A percentile compares a stretch with the other conserved stretches of the same genome.
phyloP scores from a whole-genome alignment of 2,113 vertebrate genomes.

The Cygnus atratus region DNA sequence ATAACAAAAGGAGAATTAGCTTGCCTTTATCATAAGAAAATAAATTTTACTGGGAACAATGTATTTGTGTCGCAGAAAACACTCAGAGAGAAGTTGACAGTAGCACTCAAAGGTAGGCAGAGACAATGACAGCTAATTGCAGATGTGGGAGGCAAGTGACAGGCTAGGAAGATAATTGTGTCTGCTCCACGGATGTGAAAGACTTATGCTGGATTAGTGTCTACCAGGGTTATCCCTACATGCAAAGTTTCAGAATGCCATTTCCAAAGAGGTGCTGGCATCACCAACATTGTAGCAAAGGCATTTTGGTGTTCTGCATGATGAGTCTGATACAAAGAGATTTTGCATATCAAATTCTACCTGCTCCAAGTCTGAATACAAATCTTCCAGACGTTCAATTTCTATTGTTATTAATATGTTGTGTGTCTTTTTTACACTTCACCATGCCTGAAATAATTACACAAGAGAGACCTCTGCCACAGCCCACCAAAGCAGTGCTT shows the following conservation, averaged over 20 bases:
- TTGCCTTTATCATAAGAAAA: background rate
- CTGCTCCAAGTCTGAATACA: background rate
- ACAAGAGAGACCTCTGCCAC: background rate
- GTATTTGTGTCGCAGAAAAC: background rate
- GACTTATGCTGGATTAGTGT: background rate
- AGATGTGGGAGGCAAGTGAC: background rate
- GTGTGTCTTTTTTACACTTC: background rate
- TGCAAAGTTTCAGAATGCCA: background rate
- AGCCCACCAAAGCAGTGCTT: background rate
- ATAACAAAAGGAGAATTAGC: background rate
- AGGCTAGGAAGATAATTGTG: background rate
- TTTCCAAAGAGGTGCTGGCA: background rate
- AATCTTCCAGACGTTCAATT: background rate
- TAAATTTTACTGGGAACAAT: background rate
- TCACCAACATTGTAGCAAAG: background rate
- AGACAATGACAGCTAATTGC: background rate
- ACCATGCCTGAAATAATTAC: background rate
- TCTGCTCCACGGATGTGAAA: background rate
- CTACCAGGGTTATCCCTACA: background rate
- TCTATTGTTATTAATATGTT: background rate
- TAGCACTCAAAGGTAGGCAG: background rate
- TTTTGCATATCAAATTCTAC: background rate
- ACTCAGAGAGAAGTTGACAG: background rate
- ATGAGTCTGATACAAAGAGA: background rate
- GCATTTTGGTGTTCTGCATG: background rate